A percentile compares a stretch with the other conserved stretches of the same genome.
phyloP scores from a whole-genome alignment of 2,888 invertebrate species.

The Aphidius colemani region DNA sequence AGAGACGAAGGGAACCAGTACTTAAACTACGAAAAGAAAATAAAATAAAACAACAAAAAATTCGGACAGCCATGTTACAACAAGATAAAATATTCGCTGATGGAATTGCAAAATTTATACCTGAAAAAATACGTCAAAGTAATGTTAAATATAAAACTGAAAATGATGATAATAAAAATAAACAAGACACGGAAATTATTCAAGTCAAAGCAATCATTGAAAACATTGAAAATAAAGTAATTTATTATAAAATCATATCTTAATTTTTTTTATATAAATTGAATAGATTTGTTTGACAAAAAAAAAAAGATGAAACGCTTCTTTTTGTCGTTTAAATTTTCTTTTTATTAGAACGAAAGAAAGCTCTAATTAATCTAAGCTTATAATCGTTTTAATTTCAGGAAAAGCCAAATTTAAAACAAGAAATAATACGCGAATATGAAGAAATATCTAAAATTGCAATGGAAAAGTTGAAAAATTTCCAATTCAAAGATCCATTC shows the following conservation, averaged over 20 bases:
- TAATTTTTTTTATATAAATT: neutral
- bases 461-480: constrained; percentile 58
- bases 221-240: constrained; percentile 4
- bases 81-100: constrained; percentile 70
- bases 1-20: constrained; percentile 67
- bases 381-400: constrained; percentile 15
- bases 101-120: constrained; percentile 67
- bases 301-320: no score
- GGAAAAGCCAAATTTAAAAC: constrained; percentile 30
- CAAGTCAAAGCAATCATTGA: neutral
- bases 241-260: neutral
- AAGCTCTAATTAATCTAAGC: no score
- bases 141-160: neutral
- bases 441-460: constrained; percentile 48
- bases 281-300: no score
- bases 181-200: neutral
- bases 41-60: constrained; percentile 65
- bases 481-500: constrained; percentile 63
- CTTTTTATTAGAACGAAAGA: no score
- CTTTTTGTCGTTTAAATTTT: no score
- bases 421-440: constrained; percentile 45
- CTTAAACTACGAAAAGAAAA: constrained; percentile 66
- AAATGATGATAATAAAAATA: neutral
- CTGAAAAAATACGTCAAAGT: constrained; percentile 54
- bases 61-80: constrained; percentile 65